Base-by-base conservation (phyloP, 2,888 invertebrate species). In the Eupithecia insigniata region DNA sequence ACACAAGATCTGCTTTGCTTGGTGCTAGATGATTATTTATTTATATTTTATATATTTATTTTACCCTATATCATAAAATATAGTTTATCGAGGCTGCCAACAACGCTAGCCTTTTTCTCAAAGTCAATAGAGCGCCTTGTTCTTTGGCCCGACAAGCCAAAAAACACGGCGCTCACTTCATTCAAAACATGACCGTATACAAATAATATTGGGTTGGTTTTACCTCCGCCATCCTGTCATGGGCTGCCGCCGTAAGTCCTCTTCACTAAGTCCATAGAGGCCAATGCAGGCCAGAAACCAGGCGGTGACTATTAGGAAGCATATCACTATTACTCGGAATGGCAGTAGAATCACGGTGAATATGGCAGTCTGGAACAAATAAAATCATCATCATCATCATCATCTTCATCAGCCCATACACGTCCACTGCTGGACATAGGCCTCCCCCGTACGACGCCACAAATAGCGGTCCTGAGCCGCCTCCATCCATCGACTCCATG, bases 191-290 rank as follows among this genome's bases (percentile, higher is more conserved):
- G n/a, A 51, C n/a, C 22, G 46, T 66, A 65, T 10, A 43, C 2
- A 16, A 10, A 6, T 1, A 26, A 16, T 39, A 28, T 12, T 66
- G 4, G 22, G 22, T 26, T 32, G 32, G 8, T 3, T 94, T 94
- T 95, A 98, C 98, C 97, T 97, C 92, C 99, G 96, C 99, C 99
- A 99, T 82, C 98, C 98, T 16, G 96, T 95, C 83, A 99, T 94
- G 4, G 99, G 99, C 84, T 96, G 95, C 77, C 95, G 92, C 79
- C 96, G 95, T 22, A 98, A 92, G 80, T 98, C 98, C 69, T 98
- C 97, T 85, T 97, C 96, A 26, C 96, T 96, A 51, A 98, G 89
- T 8, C 98, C 98, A 84, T 96, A 96, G 18, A 98, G 95, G 46
- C 98, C 98, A 73, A 98, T 94, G 82, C 96, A 96, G 43, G 98